Base-by-base conservation (phyloP, 2,888 invertebrate genomes). In the Sialis lutaria region DNA sequence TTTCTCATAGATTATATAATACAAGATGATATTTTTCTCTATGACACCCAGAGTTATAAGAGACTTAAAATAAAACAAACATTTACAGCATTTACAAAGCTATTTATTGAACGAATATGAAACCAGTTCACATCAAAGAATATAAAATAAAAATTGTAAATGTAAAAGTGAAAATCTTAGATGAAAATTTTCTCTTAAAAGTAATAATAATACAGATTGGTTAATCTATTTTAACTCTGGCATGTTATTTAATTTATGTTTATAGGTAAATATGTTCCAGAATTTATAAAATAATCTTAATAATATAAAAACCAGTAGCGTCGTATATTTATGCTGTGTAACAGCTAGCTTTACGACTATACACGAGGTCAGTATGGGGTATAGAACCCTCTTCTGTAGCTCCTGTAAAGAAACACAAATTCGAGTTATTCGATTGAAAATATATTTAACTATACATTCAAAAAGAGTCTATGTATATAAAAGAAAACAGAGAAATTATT, bases 311-410 rank as follows among this genome's bases (percentile, higher is more conserved):
- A 43, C 43, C 43, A 33, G 43, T 12, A 33, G 33, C 43, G 44
- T 22, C 22, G 22, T 22, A 22, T 22, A 22, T 22, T 22, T 22
- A 22, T 22, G 22, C 22, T 22, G 22, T 22, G 22, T 22, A 31
- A 13, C 44, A 49, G 40, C 47, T 45, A 43, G 50, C 48, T 42
- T n/a, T 33, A 44, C 10, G 49, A 33, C 37, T 41, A 41, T 33
- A 51, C 49, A 47, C 51, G 53, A 50, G 53, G 64, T 79, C 76
- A 81, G 74, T 80, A 80, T 55, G 79, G 79, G 62, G 70, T 70
- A 68, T 75, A 80, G 70, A 75, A 80, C 58, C 64, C 64, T 64
- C 78, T 79, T 64, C 81, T 76, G 69, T 68, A 75, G 63, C 73
- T 75, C 74, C 80, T 80, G 72, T 65, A 69, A 73, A 70, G 42